Evolutionary conservation across 2,888 invertebrate genomes (phyloP).

Genomic region (Papilio demoleus): DNA sequence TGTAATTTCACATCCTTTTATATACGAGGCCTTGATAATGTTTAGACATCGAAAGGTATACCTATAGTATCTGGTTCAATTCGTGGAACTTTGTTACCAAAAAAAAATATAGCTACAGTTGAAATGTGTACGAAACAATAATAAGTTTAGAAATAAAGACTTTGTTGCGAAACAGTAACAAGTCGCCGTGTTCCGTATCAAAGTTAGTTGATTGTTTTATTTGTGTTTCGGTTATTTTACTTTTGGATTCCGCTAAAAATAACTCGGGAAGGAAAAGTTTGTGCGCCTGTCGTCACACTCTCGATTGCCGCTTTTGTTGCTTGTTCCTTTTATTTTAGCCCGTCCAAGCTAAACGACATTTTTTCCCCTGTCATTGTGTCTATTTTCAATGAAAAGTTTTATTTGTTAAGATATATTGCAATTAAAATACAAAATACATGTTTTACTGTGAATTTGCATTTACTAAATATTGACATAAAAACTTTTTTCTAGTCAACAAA

Average conservation of each 20-base stretch:
- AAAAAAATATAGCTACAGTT: neutral
- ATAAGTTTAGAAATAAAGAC: conserved; percentile 25
- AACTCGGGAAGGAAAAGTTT: conserved; percentile 28
- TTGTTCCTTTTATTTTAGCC: conserved; percentile 16
- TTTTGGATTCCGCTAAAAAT: conserved; percentile 32
- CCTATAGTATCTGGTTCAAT: neutral
- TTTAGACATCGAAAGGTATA: neutral
- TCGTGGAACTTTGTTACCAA: neutral
- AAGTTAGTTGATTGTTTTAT: conserved; percentile 36
- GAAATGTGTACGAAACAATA: neutral
- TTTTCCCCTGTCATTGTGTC: neutral
- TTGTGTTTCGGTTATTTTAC: conserved; percentile 25
- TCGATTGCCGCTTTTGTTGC: conserved; percentile 12
- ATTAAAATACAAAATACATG: neutral
- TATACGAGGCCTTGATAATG: neutral
- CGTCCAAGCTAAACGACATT: neutral
- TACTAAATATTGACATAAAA: neutral
- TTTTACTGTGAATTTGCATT: neutral
- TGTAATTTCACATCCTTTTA: neutral
- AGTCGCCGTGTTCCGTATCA: conserved; percentile 27
- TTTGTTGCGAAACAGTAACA: conserved; percentile 14
- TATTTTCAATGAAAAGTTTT: neutral
- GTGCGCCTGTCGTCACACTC: conserved; percentile 22
- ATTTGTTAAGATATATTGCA: neutral
- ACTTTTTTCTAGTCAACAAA: neutral